Percentiles rank a stretch among this genome's conserved stretches.
phyloP scores from a whole-genome alignment of 2,888 invertebrate species.

The Fragum fragum region DNA sequence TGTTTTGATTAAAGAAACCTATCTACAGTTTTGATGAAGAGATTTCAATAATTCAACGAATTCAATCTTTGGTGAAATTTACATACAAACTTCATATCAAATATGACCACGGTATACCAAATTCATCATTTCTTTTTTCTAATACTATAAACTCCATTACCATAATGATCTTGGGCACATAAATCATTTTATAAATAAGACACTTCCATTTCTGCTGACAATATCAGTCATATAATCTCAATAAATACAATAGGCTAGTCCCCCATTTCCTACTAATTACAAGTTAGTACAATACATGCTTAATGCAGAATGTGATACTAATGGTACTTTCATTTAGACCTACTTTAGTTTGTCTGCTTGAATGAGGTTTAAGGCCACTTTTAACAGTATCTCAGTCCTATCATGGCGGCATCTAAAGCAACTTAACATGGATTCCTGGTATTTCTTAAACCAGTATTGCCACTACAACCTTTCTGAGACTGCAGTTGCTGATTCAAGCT shows the following conservation, averaged over 20 bases:
- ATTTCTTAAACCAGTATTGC: too few species aligned
- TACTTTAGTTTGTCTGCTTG: too few species aligned
- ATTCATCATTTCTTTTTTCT: not conserved
- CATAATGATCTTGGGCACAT: not conserved
- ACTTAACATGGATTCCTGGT: too few species aligned
- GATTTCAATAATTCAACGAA: too few species aligned
- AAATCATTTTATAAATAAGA: conserved; percentile 15
- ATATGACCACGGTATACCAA: not conserved
- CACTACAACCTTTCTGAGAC: too few species aligned
- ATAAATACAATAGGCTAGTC: not conserved
- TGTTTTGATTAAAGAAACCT: not conserved
- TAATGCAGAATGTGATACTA: not conserved
- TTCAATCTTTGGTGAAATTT: too few species aligned
- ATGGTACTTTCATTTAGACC: conserved; percentile 1
- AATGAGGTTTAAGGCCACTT: too few species aligned
- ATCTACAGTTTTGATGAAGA: too few species aligned
- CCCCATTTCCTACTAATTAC: conserved; percentile 19
- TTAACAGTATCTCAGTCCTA: too few species aligned
- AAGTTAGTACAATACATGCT: not conserved
- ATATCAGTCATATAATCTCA: conserved; percentile 3
- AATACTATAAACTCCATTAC: not conserved
- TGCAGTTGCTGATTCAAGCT: too few species aligned
- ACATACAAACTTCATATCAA: not conserved
- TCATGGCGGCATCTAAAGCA: too few species aligned
- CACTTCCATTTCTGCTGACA: conserved; percentile 2